Evolutionary conservation across 53 echinoderm and acorn worm species (phyloP).

Genomic region (Henricia sp.): DNA sequence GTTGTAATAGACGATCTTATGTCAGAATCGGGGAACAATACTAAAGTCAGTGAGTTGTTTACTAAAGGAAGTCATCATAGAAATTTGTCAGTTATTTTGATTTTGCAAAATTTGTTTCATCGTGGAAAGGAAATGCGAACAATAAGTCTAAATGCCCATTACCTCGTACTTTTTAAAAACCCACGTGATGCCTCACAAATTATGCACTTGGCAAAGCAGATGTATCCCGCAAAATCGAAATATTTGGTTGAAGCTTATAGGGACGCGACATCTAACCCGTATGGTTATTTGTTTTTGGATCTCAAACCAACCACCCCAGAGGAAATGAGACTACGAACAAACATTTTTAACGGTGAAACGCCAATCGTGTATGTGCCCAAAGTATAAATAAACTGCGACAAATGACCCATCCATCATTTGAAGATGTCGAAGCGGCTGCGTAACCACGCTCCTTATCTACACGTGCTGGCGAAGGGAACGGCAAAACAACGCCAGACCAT

Average conservation of each 20-base stretch:
- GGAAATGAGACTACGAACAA: slow-evolving; percentile 56
- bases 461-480: slow-evolving; percentile 70
- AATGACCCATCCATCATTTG: background rate
- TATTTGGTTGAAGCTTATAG: slow-evolving; percentile 75
- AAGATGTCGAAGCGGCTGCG: slow-evolving; percentile 59
- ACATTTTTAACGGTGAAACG: slow-evolving; percentile 69
- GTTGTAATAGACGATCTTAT: slow-evolving; percentile 81
- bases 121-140: slow-evolving; percentile 76
- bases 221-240: slow-evolving; percentile 73
- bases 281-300: slow-evolving; percentile 78
- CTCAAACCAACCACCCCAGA: slow-evolving; percentile 74
- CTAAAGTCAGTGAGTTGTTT: slow-evolving; percentile 66
- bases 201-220: slow-evolving; percentile 74
- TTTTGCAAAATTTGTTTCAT: slow-evolving; percentile 77
- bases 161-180: slow-evolving; percentile 77
- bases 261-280: slow-evolving; percentile 63
- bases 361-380: slow-evolving; percentile 62
- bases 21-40: slow-evolving; percentile 67
- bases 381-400: background rate
- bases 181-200: slow-evolving; percentile 83
- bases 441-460: slow-evolving; percentile 64
- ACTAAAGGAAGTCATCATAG: slow-evolving; percentile 83
- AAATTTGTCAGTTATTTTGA: slow-evolving; percentile 80
- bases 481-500: slow-evolving; percentile 67
- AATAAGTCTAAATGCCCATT: slow-evolving; percentile 79